Base-by-base conservation (phyloP, 2,888 invertebrate species). In the Drosophila mettleri region DNA sequence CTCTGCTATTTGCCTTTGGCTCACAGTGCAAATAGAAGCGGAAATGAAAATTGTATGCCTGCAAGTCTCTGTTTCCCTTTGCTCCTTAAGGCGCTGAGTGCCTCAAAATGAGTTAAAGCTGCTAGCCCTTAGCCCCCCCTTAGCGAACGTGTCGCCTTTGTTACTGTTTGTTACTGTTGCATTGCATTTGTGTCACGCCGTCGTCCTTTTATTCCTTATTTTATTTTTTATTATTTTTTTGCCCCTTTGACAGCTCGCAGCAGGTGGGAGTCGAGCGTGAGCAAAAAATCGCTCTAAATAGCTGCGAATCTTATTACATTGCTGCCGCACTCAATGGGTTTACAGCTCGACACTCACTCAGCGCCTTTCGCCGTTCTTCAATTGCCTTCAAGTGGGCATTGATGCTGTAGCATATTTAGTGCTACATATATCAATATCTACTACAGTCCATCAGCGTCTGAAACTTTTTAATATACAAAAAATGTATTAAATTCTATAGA, bases 21-120 rank as follows among this genome's bases (percentile, higher is more conserved):
- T 58, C n/a, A 43, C 66, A 62, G 78, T 74, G 69, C 79, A 81
- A 78, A 81, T 69, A 81, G 69, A 81, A 72, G 74, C 67, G 79
- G 79, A 80, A 80, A 80, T 80, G 79, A 80, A 80, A 80, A 78
- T 78, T 81, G 78, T 81, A 68, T 78, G 78, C 81, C 79, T 74
- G 73, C 43, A 49, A 68, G 79, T 65, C 43, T 16, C 10, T 41
- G 33, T 45, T 29, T 27, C 45, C 60, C 24, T 33, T 43, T 36
- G 34, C 66, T 53, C 58, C 58, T 46, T 10, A 29, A 39, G 55
- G 39, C 61, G 57, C 41, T 57, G 61, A 61, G 45, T 57, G 70
- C 49, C 54, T 64, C 66, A 48, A 71, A 80, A 78, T 67, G 74
- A 67, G 81, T 80, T 80, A 78, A 80, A 61, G 80, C 33, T 74